These are phyloP conservation scores for Epizoanthus fatuus DNA, from an alignment of 92 coral and sea anemone genomes.

Conservation along the genomic window DNA sequence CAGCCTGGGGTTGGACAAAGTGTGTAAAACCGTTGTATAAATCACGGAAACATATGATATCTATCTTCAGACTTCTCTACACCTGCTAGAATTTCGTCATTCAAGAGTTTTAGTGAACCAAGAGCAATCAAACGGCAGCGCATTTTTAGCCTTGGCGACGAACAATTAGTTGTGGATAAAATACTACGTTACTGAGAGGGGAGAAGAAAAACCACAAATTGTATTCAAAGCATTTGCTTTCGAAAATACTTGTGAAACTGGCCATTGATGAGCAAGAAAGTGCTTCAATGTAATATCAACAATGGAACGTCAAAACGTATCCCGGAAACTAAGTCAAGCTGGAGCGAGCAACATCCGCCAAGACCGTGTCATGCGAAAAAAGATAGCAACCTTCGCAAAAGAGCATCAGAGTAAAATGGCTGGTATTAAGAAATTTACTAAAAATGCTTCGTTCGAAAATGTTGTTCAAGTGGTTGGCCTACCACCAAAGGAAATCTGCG, in stretches of 20 bases:
- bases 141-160: background rate
- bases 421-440: background rate
- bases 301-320: conserved; percentile 8
- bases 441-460: background rate
- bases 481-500: background rate
- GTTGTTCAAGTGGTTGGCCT: background rate
- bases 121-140: background rate
- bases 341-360: conserved; percentile 6
- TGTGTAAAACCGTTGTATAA: background rate
- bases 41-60: background rate
- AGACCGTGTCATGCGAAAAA: conserved; percentile 11
- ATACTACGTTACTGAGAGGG: background rate
- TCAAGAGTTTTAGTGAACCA: background rate
- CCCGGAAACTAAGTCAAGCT: conserved; percentile 24
- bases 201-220: background rate
- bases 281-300: conserved; percentile 12
- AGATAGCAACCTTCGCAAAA: background rate
- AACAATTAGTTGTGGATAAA: background rate
- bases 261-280: conserved; percentile 12
- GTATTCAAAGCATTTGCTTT: background rate
- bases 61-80: background rate
- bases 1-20: background rate
- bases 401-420: conserved; percentile 4
- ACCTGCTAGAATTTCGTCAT: conserved; percentile 2
- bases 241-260: conserved; percentile 13